Evolutionary conservation across 2,797 vertebrate genomes (phyloP), one percentile per base, ranked within the genome.

Genomic region (Todus mexicanus): DNA sequence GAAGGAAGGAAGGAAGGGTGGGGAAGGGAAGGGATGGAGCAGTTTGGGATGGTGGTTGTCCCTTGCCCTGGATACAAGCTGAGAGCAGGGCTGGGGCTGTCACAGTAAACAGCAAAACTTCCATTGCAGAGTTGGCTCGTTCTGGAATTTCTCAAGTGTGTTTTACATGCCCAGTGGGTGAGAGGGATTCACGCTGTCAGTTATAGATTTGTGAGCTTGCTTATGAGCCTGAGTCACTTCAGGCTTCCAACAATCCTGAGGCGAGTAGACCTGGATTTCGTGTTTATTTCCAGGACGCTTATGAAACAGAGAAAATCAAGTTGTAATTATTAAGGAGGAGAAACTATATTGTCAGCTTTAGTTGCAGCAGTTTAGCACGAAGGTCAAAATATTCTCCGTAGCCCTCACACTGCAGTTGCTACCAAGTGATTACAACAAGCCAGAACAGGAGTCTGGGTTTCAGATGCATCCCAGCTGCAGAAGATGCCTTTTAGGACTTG

Each of bases 81-180:
- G 42, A 22, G 26, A 57, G 74, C 81, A 43, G 53, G 64, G 71
- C 87, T 84, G 80, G 40, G 53, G 16, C 60, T 6, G 29, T 61
- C 61, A 12, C 60, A 76, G 38, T 81, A 75, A 53, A 56, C 66
- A 47, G 61, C 48, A 82, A 65, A 84, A 42, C 42, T 61, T 89
- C 57, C 45, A 33, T 7, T 88, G 78, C 78, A 63, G 77, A 71
- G 15, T 25, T 92, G 84, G 64, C 77, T 86, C 66, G 57, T 90
- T 59, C 63, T 88, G 86, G 73, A 93, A 63, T 90, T 90, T 91
- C 77, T 90, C 35, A 61, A 87, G 38, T 73, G 23, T 25, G 7
- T 93, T 96, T 96, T 84, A 31, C 23, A 76, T 87, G 85, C 90
- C 90, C 71, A 87, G 68, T 71, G 78, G 78, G 89, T 94, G 60